Base-by-base conservation (phyloP, 2,888 invertebrate species). In the Drosophila flavopinicola region DNA sequence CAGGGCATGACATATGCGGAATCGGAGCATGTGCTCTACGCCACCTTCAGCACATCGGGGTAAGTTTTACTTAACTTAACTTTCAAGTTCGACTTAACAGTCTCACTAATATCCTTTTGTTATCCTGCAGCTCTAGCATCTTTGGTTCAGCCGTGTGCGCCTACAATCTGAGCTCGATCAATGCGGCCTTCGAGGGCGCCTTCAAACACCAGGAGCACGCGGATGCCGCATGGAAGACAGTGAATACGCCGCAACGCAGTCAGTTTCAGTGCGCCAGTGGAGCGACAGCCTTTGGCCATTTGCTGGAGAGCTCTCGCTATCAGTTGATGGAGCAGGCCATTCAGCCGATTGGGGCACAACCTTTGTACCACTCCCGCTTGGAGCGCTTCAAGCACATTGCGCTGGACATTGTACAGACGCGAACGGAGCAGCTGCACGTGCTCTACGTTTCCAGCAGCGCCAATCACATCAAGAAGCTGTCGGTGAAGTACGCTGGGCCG, bases 121-220 rank as follows among this genome's bases (percentile, higher is more conserved):
- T 29, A 10, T 10, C 1, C 24, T 60, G 78, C 91, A 94, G 95
- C 48, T 97, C 97, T 89, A 95, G 96, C 88, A 96, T 98, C 78
- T 94, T 95, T 3, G 98, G 98, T 9, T 97, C 98, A 29, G 98
- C 98, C 0, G 94, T 98, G 4, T 98, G 98, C 89, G 94, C 96
- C 2, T 98, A 96, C 92, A 97, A 96, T 90, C 93, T 98, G 92
- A 93, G 95, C 0, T 93, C 96, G 1, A 95, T 98, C 24, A 93
- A 95, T 64, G 92, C 93, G 0, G 95, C 96, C 0, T 98, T 98
- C 87, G 93, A 94, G 49, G 98, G 98, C 0, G 94, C 96, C 0
- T 97, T 96, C 91, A 97, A 97, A 85, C 94, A 95, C 78, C 97
- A 97, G 89, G 94, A 95, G 67, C 93, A 94, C 24, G 93, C 94